Percentiles rank a stretch among this genome's conserved stretches.
Conservation (phyloP, 2,113 vertebrate species). For the Stictonetta naevosa region DNA sequence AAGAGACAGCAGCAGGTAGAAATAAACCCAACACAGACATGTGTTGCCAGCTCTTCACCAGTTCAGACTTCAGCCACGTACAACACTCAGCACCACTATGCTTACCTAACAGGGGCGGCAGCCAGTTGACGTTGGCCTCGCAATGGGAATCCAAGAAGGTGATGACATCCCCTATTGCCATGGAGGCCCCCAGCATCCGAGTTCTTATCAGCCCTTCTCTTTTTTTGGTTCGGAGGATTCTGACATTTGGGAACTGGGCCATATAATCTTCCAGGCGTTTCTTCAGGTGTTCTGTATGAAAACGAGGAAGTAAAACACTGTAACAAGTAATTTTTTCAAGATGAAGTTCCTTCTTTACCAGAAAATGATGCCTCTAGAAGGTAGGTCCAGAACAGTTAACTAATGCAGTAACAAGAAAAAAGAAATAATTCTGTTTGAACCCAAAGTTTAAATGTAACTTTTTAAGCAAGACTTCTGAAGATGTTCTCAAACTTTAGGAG, state of each 20-base stretch:
- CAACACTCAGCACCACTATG: neutral
- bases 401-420: neutral
- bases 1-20: neutral
- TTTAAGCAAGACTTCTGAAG: neutral
- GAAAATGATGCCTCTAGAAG: neutral
- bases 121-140: constrained; percentile 97
- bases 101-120: constrained; percentile 92
- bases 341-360: accelerated
- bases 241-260: constrained; percentile 88
- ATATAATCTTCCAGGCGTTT: constrained; percentile 92
- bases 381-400: neutral
- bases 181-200: constrained; percentile 89
- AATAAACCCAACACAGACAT: neutral
- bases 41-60: neutral
- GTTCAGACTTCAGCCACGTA: neutral
- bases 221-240: constrained; percentile 92
- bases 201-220: constrained; percentile 95
- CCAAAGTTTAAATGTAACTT: neutral
- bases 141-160: constrained; percentile 98
- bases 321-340: accelerated
- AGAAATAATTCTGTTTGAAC: neutral
- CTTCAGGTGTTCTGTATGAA: constrained; percentile 86
- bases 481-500: neutral
- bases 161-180: constrained; percentile 90
- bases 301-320: neutral